phyloP scores from a whole-genome alignment of 2,888 invertebrate species.

The Aelia acuminata region DNA sequence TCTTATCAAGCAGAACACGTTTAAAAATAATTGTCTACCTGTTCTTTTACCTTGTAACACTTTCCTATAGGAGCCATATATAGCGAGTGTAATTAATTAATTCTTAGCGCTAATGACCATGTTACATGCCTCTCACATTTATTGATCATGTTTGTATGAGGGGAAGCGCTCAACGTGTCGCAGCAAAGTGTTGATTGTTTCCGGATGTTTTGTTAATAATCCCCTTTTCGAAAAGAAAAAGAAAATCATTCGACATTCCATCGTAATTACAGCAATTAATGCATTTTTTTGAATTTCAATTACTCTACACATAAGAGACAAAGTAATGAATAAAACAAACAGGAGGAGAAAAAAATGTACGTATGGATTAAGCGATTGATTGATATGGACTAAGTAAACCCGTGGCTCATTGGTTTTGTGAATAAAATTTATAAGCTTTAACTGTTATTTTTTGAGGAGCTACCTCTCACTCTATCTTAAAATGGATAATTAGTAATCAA shows the following conservation, averaged over 20 bases:
- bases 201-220: not conserved
- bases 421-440: too few relatives aligned
- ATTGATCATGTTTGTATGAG: not conserved
- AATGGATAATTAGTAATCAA: too few relatives aligned
- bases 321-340: not conserved
- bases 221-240: not conserved
- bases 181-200: not conserved
- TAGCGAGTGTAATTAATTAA: not conserved
- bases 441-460: too few relatives aligned
- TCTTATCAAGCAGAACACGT: too few relatives aligned
- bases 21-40: not conserved
- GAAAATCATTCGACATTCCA: not conserved
- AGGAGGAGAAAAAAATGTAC: not conserved
- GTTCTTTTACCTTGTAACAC: conserved; percentile 12
- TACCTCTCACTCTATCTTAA: too few relatives aligned
- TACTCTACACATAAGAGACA: not conserved
- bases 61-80: not conserved
- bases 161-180: not conserved
- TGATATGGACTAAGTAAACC: too few relatives aligned
- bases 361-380: not conserved
- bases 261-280: not conserved
- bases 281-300: not conserved
- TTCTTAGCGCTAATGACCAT: not conserved
- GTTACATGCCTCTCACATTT: not conserved
- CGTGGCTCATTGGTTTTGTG: too few relatives aligned